Conservation (phyloP, 2,888 invertebrate species). For the Drosophila falleni region DNA sequence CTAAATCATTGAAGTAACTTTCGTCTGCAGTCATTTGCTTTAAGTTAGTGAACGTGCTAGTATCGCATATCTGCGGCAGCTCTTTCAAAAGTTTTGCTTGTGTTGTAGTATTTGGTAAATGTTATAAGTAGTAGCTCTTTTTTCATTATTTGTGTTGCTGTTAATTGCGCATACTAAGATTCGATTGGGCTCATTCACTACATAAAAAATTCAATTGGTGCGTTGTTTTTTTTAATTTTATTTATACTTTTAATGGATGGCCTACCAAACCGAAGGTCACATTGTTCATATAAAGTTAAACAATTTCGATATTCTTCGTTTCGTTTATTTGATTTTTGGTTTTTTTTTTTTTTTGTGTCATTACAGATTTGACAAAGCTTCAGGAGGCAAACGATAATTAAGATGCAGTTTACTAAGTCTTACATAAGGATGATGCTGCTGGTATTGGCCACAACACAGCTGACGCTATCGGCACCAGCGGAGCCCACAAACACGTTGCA, state of each 20-base stretch:
- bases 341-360: neutral
- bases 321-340: neutral
- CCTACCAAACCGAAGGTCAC: neutral
- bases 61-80: slow-evolving; percentile 81
- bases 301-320: neutral
- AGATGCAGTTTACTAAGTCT: slow-evolving; percentile 74
- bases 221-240: too few relatives aligned
- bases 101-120: slow-evolving; percentile 19
- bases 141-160: neutral
- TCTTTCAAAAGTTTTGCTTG: slow-evolving; percentile 33
- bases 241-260: neutral
- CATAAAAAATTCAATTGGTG: neutral
- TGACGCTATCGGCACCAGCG: slow-evolving; percentile 52
- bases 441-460: slow-evolving; percentile 40
- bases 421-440: slow-evolving; percentile 67
- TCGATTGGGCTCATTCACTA: neutral
- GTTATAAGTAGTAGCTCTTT: neutral
- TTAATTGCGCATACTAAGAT: neutral
- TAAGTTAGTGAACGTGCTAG: slow-evolving; percentile 85
- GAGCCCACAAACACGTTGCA: slow-evolving; percentile 71
- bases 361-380: slow-evolving; percentile 1
- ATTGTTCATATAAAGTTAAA: neutral
- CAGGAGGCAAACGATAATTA: slow-evolving; percentile 13
- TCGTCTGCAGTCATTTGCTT: slow-evolving; percentile 86
- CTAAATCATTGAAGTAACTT: slow-evolving; percentile 84